Percentiles rank a stretch among this genome's conserved stretches.
Evolutionary conservation across 2,888 invertebrate genomes (phyloP).

Genomic region (Agrypnus murinus): DNA sequence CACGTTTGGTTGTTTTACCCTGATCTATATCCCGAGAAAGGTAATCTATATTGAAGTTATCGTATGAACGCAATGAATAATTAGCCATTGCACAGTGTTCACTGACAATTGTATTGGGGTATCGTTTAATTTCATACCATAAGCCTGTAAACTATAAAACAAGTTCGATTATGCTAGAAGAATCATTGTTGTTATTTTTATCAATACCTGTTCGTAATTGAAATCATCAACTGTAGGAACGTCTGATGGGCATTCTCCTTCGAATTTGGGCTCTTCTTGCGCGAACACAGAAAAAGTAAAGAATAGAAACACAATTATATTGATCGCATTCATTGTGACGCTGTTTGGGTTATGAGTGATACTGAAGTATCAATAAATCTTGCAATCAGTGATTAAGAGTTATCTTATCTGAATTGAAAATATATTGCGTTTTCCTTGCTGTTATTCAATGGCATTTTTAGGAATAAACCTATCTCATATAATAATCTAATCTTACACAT

Average conservation of each 20-base stretch:
- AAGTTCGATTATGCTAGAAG: background rate
- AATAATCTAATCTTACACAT: too few species aligned
- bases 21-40: background rate
- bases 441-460: too few species aligned
- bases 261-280: background rate
- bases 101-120: background rate
- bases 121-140: slow-evolving; percentile 16
- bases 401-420: too few species aligned
- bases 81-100: background rate
- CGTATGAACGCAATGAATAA: background rate
- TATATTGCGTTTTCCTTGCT: too few species aligned
- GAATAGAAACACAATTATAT: background rate
- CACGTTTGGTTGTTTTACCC: background rate
- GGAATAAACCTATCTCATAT: too few species aligned
- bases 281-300: background rate
- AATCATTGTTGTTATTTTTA: too few species aligned
- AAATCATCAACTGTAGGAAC: background rate
- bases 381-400: too few species aligned
- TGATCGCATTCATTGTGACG: background rate
- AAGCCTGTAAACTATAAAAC: background rate
- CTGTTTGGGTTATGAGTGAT: too few species aligned
- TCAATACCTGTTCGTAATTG: background rate
- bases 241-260: background rate
- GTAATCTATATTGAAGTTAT: background rate
- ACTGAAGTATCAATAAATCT: background rate